Evolutionary conservation across 2,113 vertebrate genomes (phyloP).

Genomic region (Mobula hypostoma): DNA sequence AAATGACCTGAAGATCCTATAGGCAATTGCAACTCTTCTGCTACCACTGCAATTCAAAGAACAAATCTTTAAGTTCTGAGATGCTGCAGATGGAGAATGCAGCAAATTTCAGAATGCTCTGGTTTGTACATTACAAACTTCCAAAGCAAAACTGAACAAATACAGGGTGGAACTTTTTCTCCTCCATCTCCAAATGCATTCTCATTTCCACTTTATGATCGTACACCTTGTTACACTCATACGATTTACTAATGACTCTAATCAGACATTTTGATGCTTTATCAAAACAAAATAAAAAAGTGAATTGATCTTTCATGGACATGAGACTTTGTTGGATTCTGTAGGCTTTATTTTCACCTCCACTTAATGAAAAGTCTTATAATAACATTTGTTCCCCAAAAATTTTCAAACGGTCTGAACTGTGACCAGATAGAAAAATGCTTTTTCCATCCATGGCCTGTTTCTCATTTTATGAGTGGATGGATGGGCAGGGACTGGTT

Average conservation of each 20-base stretch:
- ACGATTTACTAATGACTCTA: background rate
- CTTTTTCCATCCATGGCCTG: background rate
- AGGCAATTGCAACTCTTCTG: background rate
- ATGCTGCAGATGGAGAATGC: background rate
- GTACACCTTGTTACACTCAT: background rate
- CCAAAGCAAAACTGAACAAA: background rate
- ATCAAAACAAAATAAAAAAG: background rate
- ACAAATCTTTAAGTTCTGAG: background rate
- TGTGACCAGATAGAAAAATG: background rate
- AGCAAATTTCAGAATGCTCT: background rate
- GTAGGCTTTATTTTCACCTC: background rate
- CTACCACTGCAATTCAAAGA: background rate
- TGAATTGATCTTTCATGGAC: background rate
- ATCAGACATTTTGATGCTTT: background rate
- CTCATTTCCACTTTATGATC: background rate
- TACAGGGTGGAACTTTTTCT: background rate
- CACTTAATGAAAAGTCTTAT: background rate
- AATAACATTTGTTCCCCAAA: background rate
- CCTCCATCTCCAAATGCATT: background rate
- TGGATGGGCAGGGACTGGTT: too few species aligned
- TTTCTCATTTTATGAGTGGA: too few species aligned
- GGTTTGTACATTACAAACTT: background rate
- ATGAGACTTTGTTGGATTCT: background rate
- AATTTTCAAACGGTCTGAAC: background rate
- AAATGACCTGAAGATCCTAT: too few species aligned